Evolutionary conservation across 2,888 invertebrate genomes (phyloP), one percentile per base, ranked within the genome.

Genomic region (Rhamphomyia laevipes): DNA sequence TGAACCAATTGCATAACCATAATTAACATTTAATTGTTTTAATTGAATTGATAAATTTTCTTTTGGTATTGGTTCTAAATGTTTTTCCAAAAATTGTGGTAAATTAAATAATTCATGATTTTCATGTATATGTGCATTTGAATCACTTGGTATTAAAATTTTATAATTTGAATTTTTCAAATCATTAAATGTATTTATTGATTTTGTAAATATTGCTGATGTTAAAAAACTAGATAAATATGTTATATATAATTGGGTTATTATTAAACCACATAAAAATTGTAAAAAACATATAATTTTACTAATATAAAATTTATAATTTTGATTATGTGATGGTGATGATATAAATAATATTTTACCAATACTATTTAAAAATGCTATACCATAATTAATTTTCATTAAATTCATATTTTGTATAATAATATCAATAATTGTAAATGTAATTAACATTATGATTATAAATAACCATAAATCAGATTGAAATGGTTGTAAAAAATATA

Each of bases 161-260:
- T 42, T 42, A 21, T 21, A 27, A 23, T 16, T 11, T 23, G 42
- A 42, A n/a, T 42, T 27, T 10, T 42, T 27, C 10, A 42, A 42
- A n/a, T n/a, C 7, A 23, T 42, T 21, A 27, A 27, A 42, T 13
- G 9, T 42, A n/a, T 21, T 42, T 23, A 61, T 49, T 21, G 56
- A 58, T 0, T 51, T 51, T 12, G 54, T 49, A 35, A 59, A 60
- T 6, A 58, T 56, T 0, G 58, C 50, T 15, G 56, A 56, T 6
- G 60, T 54, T 15, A 61, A 45, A 46, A 58, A 61, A 43, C 61
- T 61, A n/a, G 62, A 60, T 42, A 61, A 48, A 7, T 53, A 56
- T 15, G 62, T 59, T 37, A 60, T 49, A 49, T 61, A 62, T n/a
- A 61, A 45, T 49, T 61, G 61, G 3, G 58, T 55, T 12, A 62